These are phyloP conservation scores for Parelbella ahira DNA, from an alignment of 2,888 invertebrate genomes.

Conservation along the genomic window DNA sequence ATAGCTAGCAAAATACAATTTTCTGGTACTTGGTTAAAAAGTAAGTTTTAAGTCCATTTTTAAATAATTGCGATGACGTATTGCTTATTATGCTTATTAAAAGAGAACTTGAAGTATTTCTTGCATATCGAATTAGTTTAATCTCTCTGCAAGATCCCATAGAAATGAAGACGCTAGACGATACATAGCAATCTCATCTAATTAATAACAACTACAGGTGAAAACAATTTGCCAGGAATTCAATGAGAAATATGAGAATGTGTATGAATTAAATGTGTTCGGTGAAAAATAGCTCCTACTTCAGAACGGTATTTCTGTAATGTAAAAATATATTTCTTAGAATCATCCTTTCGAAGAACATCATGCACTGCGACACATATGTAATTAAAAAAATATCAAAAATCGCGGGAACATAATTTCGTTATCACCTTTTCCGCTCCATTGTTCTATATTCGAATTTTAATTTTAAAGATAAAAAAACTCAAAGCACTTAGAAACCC, in stretches of 20 bases:
- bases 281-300: conserved; percentile 12
- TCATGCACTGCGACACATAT: conserved; percentile 21
- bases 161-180: conserved; percentile 6
- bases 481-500: conserved; percentile 20
- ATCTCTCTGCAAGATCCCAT: conserved; percentile 17
- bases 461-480: conserved; percentile 13
- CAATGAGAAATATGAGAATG: conserved; percentile 6
- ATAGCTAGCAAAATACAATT: too few relatives aligned
- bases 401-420: conserved; percentile 9
- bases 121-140: conserved; percentile 5
- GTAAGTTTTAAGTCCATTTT: too few relatives aligned
- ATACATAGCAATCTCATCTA: conserved; percentile 6
- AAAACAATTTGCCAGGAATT: background rate
- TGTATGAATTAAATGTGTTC: conserved; percentile 12
- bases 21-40: too few relatives aligned
- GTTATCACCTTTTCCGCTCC: conserved; percentile 70
- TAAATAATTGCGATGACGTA: too few relatives aligned
- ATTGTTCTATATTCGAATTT: conserved; percentile 36
- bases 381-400: conserved; percentile 1
- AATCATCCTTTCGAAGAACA: conserved; percentile 3
- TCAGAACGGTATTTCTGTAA: conserved; percentile 17
- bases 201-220: background rate
- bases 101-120: too few relatives aligned
- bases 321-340: conserved; percentile 5
- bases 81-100: too few relatives aligned